Base-by-base conservation (phyloP, 2,797 vertebrate genomes). In the Onychomys arenicola region DNA sequence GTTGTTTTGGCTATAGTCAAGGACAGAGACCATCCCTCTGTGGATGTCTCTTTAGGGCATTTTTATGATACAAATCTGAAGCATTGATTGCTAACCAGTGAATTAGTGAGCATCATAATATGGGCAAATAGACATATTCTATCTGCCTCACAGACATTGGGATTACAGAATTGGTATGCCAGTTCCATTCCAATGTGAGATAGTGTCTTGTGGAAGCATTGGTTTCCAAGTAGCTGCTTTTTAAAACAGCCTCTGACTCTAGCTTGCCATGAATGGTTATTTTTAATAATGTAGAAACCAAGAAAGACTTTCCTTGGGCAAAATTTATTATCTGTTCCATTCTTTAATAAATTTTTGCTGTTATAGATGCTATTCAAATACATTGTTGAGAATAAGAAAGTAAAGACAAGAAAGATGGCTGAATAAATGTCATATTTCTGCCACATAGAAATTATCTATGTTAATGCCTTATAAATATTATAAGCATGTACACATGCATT, bases 341-440 rank as follows among this genome's bases (percentile, higher is more conserved):
- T 90, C 90, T 89, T 88, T 83, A 25, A 37, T 82, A 76, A 63
- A 57, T 32, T 46, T 63, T 52, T 55, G 11, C 46, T 93, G 14
- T 55, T 23, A 78, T 4, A 75, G 46, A 93, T 82, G 25, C 21
- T 65, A 37, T 63, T 94, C 37, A 76, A 17, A 57, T 21, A 25
- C 6, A 32, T 25, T 63, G 1, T 3, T 91, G 37, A 65, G 63
- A 82, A 55, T 3, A 81, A 75, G 52, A 55, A 89, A 78, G 71
- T 69, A 67, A 95, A 43, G 27, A 76, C 43, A 67, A 89, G 73
- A 95, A 80, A 67, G 61, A 63, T 34, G 25, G 13, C 21, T 76
- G 78, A 83, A 23, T 63, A 67, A 88, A 78, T 37, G 40, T 61
- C 40, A 37, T 29, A 86, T 67, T 65, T 86, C 59, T 49, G 32